Evolutionary conservation across 2,888 invertebrate genomes (phyloP).

Genomic region (Automeris io): DNA sequence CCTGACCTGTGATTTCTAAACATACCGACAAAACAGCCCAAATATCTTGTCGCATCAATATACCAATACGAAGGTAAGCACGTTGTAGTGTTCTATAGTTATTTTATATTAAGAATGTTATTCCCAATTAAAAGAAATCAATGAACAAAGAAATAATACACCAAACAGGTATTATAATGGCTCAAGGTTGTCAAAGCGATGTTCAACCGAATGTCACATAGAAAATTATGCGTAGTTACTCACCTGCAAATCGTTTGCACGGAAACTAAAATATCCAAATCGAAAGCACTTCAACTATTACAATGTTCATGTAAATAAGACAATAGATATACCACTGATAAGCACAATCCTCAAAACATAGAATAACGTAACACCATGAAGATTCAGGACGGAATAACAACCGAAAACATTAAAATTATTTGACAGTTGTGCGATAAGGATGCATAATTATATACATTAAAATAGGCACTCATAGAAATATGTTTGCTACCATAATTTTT

Average conservation of each 20-base stretch:
- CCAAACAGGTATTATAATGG: constrained; percentile 39
- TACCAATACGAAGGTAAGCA: too few species aligned
- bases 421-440: constrained; percentile 24
- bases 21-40: too few species aligned
- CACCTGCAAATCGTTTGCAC: constrained; percentile 37
- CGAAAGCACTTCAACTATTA: constrained; percentile 30
- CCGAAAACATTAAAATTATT: constrained; percentile 49
- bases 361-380: constrained; percentile 48
- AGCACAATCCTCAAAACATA: constrained; percentile 48
- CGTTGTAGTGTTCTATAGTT: too few species aligned
- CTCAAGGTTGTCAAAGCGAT: constrained; percentile 69
- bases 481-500: constrained; percentile 12
- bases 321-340: constrained; percentile 40
- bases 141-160: constrained; percentile 48
- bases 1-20: too few species aligned
- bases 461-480: constrained; percentile 1
- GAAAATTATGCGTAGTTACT: constrained; percentile 57
- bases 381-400: constrained; percentile 47
- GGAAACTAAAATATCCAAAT: constrained; percentile 34
- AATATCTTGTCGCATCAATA: too few species aligned
- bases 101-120: too few species aligned
- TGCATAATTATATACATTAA: constrained; percentile 5
- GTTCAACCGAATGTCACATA: constrained; percentile 46
- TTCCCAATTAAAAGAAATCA: constrained; percentile 2
- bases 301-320: constrained; percentile 34